Percentiles rank a stretch among this genome's conserved stretches.
These are phyloP conservation scores for Craseonycteris thonglongyai DNA, from an alignment of 2,113 vertebrate species.

Conservation along the genomic window DNA sequence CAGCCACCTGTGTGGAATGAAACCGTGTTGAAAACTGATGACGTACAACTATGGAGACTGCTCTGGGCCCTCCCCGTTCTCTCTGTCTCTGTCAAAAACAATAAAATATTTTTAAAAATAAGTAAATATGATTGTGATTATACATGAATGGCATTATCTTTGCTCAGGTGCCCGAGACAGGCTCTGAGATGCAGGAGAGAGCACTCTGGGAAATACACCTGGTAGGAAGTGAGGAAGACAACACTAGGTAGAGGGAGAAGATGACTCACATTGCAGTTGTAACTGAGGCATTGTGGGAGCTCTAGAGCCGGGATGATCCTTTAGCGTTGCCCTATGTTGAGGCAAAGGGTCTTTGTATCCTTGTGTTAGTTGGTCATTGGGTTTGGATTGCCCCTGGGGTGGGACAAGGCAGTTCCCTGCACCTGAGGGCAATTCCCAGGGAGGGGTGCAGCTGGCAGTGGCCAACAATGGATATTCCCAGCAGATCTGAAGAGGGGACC, in stretches of 20 bases:
- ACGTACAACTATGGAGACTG: too few species aligned
- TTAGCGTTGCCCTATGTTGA: background rate
- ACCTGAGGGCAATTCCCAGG: background rate
- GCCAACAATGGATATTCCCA: background rate
- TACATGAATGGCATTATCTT: background rate
- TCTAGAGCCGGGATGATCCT: background rate
- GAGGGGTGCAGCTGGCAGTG: background rate
- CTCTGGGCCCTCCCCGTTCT: too few species aligned
- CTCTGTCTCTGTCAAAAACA: too few species aligned
- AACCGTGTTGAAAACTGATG: too few species aligned
- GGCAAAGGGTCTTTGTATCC: background rate
- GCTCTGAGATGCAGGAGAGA: background rate
- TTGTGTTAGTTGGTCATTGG: background rate
- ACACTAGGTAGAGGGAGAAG: background rate
- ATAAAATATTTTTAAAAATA: too few species aligned
- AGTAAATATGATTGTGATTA: background rate
- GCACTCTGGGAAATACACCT: background rate
- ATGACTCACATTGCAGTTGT: background rate
- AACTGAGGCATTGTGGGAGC: background rate
- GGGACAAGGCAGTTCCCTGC: background rate
- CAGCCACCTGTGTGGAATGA: too few species aligned
- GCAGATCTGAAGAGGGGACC: background rate
- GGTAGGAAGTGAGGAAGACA: background rate
- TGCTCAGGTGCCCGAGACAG: background rate
- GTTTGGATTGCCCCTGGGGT: background rate